Evolutionary conservation across 2,797 vertebrate species (phyloP).

Genomic region (Bradypodion ventrale): DNA sequence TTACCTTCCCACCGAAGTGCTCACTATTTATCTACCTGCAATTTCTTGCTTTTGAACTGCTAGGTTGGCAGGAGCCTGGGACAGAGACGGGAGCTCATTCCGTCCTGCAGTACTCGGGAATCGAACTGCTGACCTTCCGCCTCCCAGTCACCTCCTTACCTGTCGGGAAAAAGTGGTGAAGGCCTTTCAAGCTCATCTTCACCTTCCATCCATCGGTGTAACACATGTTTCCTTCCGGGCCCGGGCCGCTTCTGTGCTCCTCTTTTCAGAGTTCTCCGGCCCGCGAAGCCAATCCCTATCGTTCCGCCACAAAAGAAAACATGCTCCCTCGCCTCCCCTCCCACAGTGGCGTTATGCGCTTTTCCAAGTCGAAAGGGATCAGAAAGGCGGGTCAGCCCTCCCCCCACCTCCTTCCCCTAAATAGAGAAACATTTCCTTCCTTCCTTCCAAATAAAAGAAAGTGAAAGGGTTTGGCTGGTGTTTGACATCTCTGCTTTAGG

Average conservation of each 20-base stretch:
- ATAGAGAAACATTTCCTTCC: neutral
- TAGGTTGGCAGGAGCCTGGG: too few species aligned
- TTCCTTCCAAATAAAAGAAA: conserved; percentile 17
- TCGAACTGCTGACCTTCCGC: too few species aligned
- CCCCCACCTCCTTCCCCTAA: too few species aligned
- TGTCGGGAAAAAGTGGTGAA: neutral
- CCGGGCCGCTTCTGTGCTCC: neutral
- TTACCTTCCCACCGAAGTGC: too few species aligned
- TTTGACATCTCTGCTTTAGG: neutral
- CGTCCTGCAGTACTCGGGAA: too few species aligned
- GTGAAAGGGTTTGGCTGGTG: too few species aligned
- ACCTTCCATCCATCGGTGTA: neutral
- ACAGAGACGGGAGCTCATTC: too few species aligned
- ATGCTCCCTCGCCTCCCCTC: neutral
- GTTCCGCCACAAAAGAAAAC: neutral
- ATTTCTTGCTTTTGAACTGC: too few species aligned
- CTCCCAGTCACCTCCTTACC: neutral
- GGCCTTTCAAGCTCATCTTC: neutral
- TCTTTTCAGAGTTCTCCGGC: too few species aligned
- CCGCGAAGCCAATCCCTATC: neutral
- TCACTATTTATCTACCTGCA: too few species aligned
- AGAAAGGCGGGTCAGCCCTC: neutral
- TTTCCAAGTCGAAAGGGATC: neutral
- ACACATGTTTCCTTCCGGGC: neutral
- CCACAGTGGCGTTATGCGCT: neutral